These are phyloP conservation scores for Papilio elwesi DNA, from an alignment of 2,888 invertebrate species.

Conservation along the genomic window DNA sequence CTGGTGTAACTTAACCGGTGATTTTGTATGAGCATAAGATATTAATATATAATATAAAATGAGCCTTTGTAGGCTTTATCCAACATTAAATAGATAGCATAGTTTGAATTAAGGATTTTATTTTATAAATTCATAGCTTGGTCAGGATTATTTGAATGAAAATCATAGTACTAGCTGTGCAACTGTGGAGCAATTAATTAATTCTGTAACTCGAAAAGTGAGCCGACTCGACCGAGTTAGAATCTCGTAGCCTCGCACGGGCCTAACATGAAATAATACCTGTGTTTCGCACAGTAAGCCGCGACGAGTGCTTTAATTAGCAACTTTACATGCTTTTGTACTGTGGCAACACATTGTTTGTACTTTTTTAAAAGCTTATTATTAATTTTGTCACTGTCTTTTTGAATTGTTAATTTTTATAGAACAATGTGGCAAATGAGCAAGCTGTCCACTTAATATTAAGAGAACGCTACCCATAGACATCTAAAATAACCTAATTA, in stretches of 20 bases:
- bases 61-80: no score
- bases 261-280: background rate
- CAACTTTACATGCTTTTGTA: background rate
- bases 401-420: no score
- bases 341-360: background rate
- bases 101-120: no score
- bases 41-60: no score
- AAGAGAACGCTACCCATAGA: no score
- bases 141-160: background rate
- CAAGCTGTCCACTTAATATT: no score
- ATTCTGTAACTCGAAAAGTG: background rate
- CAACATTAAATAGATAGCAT: no score
- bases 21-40: no score
- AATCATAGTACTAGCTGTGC: background rate
- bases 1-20: no score
- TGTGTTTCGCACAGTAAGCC: background rate
- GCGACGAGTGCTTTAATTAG: conserved; percentile 4
- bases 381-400: background rate
- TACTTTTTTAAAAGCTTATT: background rate
- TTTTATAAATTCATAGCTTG: background rate
- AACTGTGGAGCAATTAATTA: conserved; percentile 1
- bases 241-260: background rate
- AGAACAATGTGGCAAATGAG: no score
- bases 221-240: conserved; percentile 7
- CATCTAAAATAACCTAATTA: no score